Conservation (phyloP, 2,113 vertebrate species). For the Struthidea cinerea region DNA sequence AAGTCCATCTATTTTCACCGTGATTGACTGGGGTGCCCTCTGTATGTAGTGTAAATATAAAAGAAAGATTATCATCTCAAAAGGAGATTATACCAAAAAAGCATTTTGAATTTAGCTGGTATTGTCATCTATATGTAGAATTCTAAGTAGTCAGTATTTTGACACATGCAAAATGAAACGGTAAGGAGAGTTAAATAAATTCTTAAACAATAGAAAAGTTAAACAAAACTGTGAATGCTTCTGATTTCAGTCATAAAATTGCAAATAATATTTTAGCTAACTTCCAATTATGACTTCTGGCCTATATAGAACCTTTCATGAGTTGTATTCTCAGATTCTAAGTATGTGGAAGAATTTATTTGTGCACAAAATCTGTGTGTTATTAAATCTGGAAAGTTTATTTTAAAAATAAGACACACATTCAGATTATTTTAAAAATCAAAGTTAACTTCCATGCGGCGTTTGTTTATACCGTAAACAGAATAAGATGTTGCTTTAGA, state of each 20-base stretch:
- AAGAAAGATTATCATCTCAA: not conserved
- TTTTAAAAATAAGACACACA: not conserved
- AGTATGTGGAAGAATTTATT: not conserved
- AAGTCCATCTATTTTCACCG: not conserved
- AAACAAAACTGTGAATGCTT: not conserved
- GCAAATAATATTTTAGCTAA: not conserved
- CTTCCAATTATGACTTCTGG: not conserved
- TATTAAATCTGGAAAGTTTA: not conserved
- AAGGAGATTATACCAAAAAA: not conserved
- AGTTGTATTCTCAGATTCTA: not conserved
- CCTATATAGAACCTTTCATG: not conserved
- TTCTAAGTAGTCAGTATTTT: not conserved
- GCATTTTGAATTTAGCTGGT: not conserved
- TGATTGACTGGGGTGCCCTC: not conserved
- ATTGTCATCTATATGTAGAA: not conserved
- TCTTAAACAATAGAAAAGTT: not conserved
- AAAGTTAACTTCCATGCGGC: not conserved
- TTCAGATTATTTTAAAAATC: not conserved
- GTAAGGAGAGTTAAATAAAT: not conserved
- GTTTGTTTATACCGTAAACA: not conserved
- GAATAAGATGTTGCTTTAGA: not conserved
- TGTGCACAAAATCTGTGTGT: not conserved
- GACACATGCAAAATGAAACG: not conserved
- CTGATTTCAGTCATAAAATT: not conserved
- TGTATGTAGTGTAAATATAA: not conserved